A percentile compares a stretch with the other conserved stretches of the same genome.
Conservation (phyloP, 2,797 vertebrate genomes). For the Mastacembelus armatus region DNA sequence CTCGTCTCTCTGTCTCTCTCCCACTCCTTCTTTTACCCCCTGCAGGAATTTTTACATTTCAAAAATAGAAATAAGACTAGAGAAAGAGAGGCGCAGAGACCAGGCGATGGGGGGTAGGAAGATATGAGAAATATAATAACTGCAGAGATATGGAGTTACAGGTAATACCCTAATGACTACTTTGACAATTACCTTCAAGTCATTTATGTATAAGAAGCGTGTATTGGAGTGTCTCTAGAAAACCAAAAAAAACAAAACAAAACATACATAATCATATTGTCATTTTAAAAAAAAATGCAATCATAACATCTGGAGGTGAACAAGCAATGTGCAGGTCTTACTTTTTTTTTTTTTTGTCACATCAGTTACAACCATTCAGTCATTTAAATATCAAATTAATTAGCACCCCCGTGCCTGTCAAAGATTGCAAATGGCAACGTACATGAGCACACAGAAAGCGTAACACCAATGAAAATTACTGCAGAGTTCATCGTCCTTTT, state of each 20-base stretch:
- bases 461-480: conserved; percentile 15
- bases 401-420: conserved; percentile 36
- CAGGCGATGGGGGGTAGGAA: conserved; percentile 25
- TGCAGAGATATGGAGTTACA: conserved; percentile 48
- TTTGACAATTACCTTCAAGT: conserved; percentile 47
- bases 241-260: too few relatives aligned
- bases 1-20: conserved; percentile 49
- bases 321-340: conserved; percentile 16
- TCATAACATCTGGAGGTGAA: conserved; percentile 27
- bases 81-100: conserved; percentile 28
- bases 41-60: conserved; percentile 71
- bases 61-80: conserved; percentile 66
- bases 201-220: conserved; percentile 18
- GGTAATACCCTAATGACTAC: conserved; percentile 45
- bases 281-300: conserved; percentile 12
- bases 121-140: conserved; percentile 48
- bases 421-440: conserved; percentile 31
- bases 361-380: conserved; percentile 10
- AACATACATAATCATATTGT: conserved; percentile 4
- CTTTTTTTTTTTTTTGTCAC: conserved; percentile 15
- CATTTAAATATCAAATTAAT: conserved; percentile 46
- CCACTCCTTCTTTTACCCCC: conserved; percentile 55
- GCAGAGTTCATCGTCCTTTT: conserved; percentile 39
- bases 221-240: background rate
- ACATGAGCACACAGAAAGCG: conserved; percentile 2